These are phyloP conservation scores for Polyommatus iphigenia DNA, from an alignment of 2,888 invertebrate species.

Conservation along the genomic window DNA sequence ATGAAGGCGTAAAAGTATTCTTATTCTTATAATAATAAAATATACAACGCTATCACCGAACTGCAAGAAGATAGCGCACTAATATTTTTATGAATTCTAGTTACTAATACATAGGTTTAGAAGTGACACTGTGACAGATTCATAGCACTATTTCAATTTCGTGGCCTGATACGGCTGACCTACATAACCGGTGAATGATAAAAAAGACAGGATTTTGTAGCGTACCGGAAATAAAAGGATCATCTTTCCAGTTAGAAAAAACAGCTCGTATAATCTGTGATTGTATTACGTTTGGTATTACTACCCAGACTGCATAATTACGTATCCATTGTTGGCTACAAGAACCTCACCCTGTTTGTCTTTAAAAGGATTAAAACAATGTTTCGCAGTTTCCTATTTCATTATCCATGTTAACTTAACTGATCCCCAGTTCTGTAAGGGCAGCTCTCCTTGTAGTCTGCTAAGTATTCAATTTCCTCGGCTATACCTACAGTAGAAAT, in stretches of 20 bases:
- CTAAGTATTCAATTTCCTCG: background rate
- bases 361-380: background rate
- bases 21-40: too few species aligned
- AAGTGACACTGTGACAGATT: background rate
- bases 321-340: background rate
- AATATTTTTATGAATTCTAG: too few species aligned
- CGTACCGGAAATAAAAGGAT: slow-evolving; percentile 1
- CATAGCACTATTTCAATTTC: background rate
- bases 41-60: too few species aligned
- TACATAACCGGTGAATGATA: background rate
- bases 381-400: background rate
- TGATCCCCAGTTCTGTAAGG: background rate
- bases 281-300: background rate
- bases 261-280: background rate
- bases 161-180: background rate
- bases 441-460: background rate
- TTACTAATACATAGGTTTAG: too few species aligned
- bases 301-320: background rate
- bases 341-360: background rate
- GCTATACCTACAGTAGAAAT: background rate
- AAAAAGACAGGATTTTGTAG: background rate
- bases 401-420: too few species aligned
- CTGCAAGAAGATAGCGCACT: too few species aligned
- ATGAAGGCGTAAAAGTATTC: too few species aligned
- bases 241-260: background rate